Conservation (phyloP, 2,797 vertebrate species). For the Anguilla obscura region DNA sequence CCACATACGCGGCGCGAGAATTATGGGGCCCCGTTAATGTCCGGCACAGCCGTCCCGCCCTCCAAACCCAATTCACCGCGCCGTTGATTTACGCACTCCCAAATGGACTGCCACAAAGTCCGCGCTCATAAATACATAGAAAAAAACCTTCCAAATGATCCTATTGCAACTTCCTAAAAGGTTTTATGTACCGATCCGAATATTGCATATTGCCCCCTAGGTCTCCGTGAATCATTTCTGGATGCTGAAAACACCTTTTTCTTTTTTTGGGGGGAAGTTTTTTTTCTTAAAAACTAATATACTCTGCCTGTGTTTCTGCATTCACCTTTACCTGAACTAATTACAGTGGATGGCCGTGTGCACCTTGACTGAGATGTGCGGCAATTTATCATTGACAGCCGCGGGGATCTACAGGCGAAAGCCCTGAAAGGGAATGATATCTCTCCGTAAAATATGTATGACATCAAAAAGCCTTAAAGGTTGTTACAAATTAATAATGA, state of each 20-base stretch:
- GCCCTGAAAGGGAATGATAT: constrained; percentile 69
- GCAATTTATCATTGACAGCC: constrained; percentile 72
- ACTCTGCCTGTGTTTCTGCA: constrained; percentile 36
- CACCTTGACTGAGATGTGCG: constrained; percentile 52
- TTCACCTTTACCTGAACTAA: constrained; percentile 66
- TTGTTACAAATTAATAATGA: constrained; percentile 84
- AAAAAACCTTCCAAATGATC: constrained; percentile 47
- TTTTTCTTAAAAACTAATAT: background rate
- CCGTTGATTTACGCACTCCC: constrained; percentile 57
- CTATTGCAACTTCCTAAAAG: constrained; percentile 39
- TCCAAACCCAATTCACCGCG: constrained; percentile 37
- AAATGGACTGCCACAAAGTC: constrained; percentile 51
- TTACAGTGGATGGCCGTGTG: constrained; percentile 65
- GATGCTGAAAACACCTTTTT: background rate
- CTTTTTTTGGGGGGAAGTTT: background rate
- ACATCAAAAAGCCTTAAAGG: constrained; percentile 83
- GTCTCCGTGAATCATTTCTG: background rate
- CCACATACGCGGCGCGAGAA: constrained; percentile 47
- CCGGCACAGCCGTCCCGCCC: constrained; percentile 23
- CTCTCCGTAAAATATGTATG: constrained; percentile 81
- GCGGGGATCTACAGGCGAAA: constrained; percentile 51
- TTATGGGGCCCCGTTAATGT: constrained; percentile 45
- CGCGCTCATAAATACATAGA: constrained; percentile 45
- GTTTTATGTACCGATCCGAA: constrained; percentile 25
- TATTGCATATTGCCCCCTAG: background rate